A percentile compares a stretch with the other conserved stretches of the same genome.
phyloP scores from a whole-genome alignment of 2,888 invertebrate genomes.

The Caenorhabditis angaria region DNA sequence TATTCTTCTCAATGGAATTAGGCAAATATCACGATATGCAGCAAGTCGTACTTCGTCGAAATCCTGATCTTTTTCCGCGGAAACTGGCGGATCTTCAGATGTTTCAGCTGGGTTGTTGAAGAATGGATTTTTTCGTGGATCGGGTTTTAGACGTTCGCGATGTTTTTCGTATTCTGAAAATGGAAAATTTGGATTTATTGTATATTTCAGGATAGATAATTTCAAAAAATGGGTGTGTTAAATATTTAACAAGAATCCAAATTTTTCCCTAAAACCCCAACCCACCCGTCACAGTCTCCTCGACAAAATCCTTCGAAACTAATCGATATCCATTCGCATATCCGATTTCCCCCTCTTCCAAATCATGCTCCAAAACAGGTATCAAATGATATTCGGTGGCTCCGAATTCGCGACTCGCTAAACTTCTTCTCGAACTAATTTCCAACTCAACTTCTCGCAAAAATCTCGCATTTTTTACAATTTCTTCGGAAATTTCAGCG shows the following conservation, averaged over 20 bases:
- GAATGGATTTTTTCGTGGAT: constrained; percentile 22
- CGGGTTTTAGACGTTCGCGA: too few relatives aligned
- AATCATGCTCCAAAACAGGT: too few relatives aligned
- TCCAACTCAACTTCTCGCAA: constrained; percentile 32
- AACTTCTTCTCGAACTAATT: constrained; percentile 38
- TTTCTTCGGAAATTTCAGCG: neutral
- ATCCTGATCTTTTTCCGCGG: constrained; percentile 21
- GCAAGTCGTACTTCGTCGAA: constrained; percentile 42
- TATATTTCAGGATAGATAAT: too few relatives aligned
- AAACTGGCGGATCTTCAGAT: constrained; percentile 1
- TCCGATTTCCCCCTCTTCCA: too few relatives aligned
- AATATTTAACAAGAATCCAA: neutral
- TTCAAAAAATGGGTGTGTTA: neutral
- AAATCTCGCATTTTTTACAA: constrained; percentile 13
- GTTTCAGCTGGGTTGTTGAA: constrained; percentile 14
- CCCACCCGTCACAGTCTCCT: constrained; percentile 25
- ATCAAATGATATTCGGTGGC: constrained; percentile 47
- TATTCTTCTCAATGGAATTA: constrained; percentile 10
- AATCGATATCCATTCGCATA: constrained; percentile 33
- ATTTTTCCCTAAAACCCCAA: neutral
- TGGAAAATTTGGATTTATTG: too few relatives aligned
- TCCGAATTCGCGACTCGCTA: constrained; percentile 15
- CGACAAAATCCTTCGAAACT: constrained; percentile 30
- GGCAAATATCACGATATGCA: constrained; percentile 45
- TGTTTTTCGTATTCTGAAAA: too few relatives aligned